Conservation (phyloP, 2,113 vertebrate genomes). For the Gallinago jamesoni region DNA sequence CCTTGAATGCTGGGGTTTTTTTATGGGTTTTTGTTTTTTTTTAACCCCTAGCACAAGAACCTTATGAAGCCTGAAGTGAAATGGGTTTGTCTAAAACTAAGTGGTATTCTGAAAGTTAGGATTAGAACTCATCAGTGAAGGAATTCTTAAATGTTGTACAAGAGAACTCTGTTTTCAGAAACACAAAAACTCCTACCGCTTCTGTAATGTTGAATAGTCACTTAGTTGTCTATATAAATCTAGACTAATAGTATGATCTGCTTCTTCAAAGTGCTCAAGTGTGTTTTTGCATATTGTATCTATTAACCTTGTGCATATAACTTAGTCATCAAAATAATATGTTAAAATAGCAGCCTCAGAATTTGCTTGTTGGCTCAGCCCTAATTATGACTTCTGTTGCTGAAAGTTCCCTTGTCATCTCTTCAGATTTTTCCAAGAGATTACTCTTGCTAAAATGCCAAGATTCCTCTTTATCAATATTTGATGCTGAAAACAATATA, state of each 20-base stretch:
- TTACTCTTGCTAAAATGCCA: background rate
- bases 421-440: background rate
- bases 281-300: background rate
- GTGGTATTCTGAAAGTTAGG: background rate
- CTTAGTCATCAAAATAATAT: background rate
- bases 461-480: background rate
- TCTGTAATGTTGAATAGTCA: background rate
- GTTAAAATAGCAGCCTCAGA: background rate
- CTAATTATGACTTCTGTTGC: background rate
- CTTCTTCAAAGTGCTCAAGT: background rate
- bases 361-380: background rate
- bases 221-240: background rate
- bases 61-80: background rate
- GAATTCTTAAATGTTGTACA: background rate
- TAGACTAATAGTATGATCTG: background rate
- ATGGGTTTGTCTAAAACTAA: background rate
- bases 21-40: no score
- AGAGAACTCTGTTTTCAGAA: background rate
- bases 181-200: accelerated
- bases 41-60: background rate
- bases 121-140: background rate
- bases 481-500: background rate
- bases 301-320: background rate
- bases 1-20: background rate
- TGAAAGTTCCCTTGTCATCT: background rate